Evolutionary conservation across 1,140 invertebrate species (phyloP).

Genomic region (Eumeta japonica): DNA sequence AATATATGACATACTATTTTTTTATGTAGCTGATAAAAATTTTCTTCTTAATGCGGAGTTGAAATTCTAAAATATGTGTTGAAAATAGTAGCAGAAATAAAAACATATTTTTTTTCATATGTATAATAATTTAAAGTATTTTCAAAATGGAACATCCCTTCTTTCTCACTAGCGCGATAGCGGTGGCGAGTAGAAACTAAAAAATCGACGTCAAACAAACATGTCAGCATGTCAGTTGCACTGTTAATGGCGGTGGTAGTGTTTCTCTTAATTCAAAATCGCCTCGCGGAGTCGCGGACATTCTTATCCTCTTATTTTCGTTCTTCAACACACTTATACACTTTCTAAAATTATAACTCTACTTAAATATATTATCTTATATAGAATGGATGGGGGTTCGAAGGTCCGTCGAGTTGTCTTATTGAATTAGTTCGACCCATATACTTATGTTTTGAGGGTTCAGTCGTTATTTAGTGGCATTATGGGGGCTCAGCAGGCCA

Average conservation of each 20-base stretch:
- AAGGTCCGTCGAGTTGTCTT: constrained; percentile 9
- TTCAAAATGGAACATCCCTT: too few relatives aligned
- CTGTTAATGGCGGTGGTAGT: constrained; percentile 47
- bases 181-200: constrained; percentile 19
- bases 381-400: too few relatives aligned
- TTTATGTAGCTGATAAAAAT: too few relatives aligned
- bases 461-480: constrained; percentile 9
- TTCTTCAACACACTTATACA: background rate
- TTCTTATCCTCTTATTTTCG: background rate
- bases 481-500: constrained; percentile 88
- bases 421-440: constrained; percentile 33
- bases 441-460: background rate
- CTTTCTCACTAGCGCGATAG: constrained; percentile 14
- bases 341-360: too few relatives aligned
- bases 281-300: background rate
- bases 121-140: too few relatives aligned
- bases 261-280: constrained; percentile 21
- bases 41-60: too few relatives aligned
- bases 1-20: too few relatives aligned
- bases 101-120: too few relatives aligned
- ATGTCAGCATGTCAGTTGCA: constrained; percentile 38
- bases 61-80: too few relatives aligned
- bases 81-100: too few relatives aligned
- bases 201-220: constrained; percentile 50
- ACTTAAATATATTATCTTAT: too few relatives aligned